Evolutionary conservation across 1,140 invertebrate genomes (phyloP).

Genomic region (Agrilus planipennis): DNA sequence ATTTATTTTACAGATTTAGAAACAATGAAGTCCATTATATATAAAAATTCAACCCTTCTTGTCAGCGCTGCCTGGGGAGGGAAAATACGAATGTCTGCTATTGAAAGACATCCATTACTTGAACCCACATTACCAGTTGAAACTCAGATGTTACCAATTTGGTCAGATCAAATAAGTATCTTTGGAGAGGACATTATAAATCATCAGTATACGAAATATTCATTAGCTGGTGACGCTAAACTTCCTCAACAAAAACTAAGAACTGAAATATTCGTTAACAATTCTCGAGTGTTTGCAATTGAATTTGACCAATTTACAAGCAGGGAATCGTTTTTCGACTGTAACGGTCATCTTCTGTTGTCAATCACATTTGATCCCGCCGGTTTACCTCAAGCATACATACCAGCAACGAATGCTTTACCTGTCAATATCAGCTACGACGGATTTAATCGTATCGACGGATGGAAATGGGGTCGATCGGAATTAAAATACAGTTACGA

Average conservation of each 20-base stretch:
- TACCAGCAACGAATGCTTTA: constrained; percentile 56
- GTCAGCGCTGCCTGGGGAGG: constrained; percentile 56
- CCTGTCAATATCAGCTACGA: constrained; percentile 85
- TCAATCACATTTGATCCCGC: constrained; percentile 77
- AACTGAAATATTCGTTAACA: constrained; percentile 74
- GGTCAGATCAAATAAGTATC: constrained; percentile 65
- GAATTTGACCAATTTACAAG: constrained; percentile 84
- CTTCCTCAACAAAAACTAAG: constrained; percentile 72
- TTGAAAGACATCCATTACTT: constrained; percentile 72
- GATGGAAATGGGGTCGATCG: constrained; percentile 80
- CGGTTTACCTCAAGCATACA: constrained; percentile 70
- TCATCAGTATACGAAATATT: constrained; percentile 68
- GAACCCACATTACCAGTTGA: constrained; percentile 81
- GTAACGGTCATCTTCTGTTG: constrained; percentile 65
- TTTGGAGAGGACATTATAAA: constrained; percentile 64
- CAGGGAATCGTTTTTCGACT: constrained; percentile 79
- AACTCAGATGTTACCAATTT: constrained; percentile 81
- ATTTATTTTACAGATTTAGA: constrained; percentile 40
- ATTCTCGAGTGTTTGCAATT: constrained; percentile 68
- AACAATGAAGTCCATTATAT: constrained; percentile 56
- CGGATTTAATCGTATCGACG: constrained; percentile 79
- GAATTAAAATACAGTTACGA: constrained; percentile 82
- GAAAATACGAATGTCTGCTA: constrained; percentile 58
- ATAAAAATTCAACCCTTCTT: constrained; percentile 64
- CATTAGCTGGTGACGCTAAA: constrained; percentile 66